Base-by-base conservation (phyloP, 2,797 vertebrate species). In the Capromys pilorides region DNA sequence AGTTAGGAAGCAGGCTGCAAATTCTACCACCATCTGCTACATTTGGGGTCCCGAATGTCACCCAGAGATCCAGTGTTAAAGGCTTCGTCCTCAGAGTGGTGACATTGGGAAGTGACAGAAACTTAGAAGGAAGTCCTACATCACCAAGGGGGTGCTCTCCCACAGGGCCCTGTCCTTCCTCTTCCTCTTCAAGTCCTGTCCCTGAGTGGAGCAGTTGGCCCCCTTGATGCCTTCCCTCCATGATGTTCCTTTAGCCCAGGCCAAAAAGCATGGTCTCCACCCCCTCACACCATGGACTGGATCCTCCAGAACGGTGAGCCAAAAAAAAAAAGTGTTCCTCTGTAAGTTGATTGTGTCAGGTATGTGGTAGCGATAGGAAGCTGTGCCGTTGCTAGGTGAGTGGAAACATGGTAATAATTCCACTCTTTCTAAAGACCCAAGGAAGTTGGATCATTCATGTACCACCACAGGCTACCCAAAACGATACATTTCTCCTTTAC, bases 401-500 rank as follows among this genome's bases (percentile, higher is more conserved):
- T 71, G 57, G n/a, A 64, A 71, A 88, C 59, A 59, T 51, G 6
- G 31, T 66, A 18, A 88, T n/a, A n/a, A 64, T 94, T 84, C 49
- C 9, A 49, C 1, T 81, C 69, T 89, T 94, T 93, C 24, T 88
- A n/a, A 86, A 89, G 64, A 79, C 6, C 4, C 59, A 41, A 88
- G 28, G 13, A 9, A 71, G 14, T 62, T 64, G 57, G 13, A n/a
- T n/a, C 33, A 73, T n/a, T 82, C 57, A 54, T 80, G 79, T 49
- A 66, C 88, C 64, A 66, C 88, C 64, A 2, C 19, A 83, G 67
- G 24, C 54, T 93, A 49, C 78, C 61, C n/a, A 87, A 89, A 89
- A 94, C 13, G 16, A 69, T 41, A 88, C 11, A 3, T 79, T 93
- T 91, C 57, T 73, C 90, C 84, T 67, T 93, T 87, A 57, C 6